These are phyloP conservation scores for Cordilura impudica DNA, from an alignment of 2,888 invertebrate genomes.

Conservation along the genomic window DNA sequence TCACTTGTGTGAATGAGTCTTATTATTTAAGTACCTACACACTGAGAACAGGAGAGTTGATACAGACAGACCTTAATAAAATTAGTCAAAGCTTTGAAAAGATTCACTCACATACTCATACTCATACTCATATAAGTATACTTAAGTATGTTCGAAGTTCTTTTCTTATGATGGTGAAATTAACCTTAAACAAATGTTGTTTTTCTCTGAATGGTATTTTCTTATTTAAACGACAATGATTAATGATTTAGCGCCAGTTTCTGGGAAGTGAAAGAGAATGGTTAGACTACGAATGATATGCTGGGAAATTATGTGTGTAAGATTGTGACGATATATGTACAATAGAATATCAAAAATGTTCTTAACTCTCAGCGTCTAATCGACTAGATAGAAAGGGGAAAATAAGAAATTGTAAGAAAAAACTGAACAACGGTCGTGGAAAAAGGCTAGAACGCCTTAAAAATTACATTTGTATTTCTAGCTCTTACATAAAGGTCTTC, in stretches of 20 bases:
- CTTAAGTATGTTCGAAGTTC: neutral
- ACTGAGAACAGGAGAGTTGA: neutral
- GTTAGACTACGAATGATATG: neutral
- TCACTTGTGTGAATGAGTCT: neutral
- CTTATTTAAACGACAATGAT: neutral
- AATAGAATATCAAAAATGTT: too few relatives aligned
- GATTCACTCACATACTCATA: too few relatives aligned
- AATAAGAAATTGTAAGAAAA: too few relatives aligned
- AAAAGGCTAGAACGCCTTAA: too few relatives aligned
- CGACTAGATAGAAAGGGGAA: too few relatives aligned
- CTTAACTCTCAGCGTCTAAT: too few relatives aligned
- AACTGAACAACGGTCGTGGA: too few relatives aligned
- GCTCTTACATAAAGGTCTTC: too few relatives aligned
- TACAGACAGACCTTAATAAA: neutral
- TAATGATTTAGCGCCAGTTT: slow-evolving; percentile 1
- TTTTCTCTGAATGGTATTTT: neutral
- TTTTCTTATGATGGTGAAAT: neutral
- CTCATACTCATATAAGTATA: too few relatives aligned
- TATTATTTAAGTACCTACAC: neutral
- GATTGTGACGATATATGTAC: too few relatives aligned
- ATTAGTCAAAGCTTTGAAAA: neutral
- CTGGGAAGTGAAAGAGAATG: neutral
- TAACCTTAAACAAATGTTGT: slow-evolving; percentile 10
- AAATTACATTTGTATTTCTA: too few relatives aligned
- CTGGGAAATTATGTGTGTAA: too few relatives aligned